phyloP scores from a whole-genome alignment of 2,113 vertebrate genomes.

The Catharus bicknelli region DNA sequence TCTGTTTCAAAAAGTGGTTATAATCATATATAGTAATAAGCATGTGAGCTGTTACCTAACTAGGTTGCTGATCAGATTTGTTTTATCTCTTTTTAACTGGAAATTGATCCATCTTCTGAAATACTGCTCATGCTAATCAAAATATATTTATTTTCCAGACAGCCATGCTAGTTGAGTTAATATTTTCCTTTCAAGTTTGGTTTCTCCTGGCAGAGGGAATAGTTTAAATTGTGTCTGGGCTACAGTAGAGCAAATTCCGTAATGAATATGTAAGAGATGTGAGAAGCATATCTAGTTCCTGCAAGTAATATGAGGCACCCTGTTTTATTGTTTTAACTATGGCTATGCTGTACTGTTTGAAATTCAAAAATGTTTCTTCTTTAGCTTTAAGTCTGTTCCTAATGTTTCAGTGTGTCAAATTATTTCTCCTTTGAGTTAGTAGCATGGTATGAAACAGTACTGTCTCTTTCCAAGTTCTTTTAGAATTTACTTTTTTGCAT shows the following conservation, averaged over 20 bases:
- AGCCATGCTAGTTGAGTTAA: background rate
- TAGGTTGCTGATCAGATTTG: background rate
- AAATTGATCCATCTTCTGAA: conserved; percentile 13
- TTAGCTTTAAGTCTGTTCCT: background rate
- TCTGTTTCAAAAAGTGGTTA: background rate
- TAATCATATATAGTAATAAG: background rate
- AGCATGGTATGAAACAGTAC: background rate
- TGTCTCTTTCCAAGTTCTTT: background rate
- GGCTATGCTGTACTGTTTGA: background rate
- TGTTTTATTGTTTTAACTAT: background rate
- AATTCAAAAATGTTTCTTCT: background rate
- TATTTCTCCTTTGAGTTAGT: background rate
- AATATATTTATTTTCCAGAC: background rate
- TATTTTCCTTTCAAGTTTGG: conserved; percentile 9
- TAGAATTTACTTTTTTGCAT: background rate
- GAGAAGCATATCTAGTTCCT: background rate
- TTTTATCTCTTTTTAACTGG: conserved; percentile 2
- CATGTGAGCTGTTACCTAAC: background rate
- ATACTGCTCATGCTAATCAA: background rate
- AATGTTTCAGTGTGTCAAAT: background rate
- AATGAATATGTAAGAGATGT: background rate
- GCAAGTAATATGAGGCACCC: background rate
- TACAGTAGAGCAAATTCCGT: background rate
- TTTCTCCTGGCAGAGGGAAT: background rate
- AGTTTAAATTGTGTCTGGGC: background rate